Evolutionary conservation across 2,888 invertebrate genomes (phyloP).

Genomic region (Dolichopus griseipennis): DNA sequence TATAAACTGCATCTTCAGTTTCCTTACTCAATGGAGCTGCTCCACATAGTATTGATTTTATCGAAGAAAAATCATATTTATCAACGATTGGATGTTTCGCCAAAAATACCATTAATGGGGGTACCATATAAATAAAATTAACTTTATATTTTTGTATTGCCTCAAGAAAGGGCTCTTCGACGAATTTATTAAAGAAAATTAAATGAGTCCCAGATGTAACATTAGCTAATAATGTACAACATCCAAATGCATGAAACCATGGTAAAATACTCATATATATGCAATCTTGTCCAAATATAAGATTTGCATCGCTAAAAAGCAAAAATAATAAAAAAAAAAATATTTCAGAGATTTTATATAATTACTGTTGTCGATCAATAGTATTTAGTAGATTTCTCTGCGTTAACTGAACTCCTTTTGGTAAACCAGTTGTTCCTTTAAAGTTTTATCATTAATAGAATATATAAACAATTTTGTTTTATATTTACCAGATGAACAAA

Average conservation of each 20-base stretch:
- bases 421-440: slow-evolving; percentile 56
- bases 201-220: slow-evolving; percentile 51
- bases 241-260: slow-evolving; percentile 77
- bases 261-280: slow-evolving; percentile 57
- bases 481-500: slow-evolving; percentile 61
- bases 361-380: slow-evolving; percentile 28
- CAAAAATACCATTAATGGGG: slow-evolving; percentile 74
- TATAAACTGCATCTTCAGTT: slow-evolving; percentile 50
- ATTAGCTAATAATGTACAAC: slow-evolving; percentile 54
- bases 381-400: slow-evolving; percentile 53
- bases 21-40: slow-evolving; percentile 75
- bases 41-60: slow-evolving; percentile 64
- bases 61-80: slow-evolving; percentile 63
- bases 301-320: slow-evolving; percentile 1
- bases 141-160: slow-evolving; percentile 54
- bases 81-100: slow-evolving; percentile 71
- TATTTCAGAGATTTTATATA: neutral
- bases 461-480: neutral
- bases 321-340: neutral
- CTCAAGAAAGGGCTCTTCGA: slow-evolving; percentile 62
- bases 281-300: neutral
- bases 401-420: slow-evolving; percentile 68
- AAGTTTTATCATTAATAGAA: neutral
- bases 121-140: slow-evolving; percentile 62
- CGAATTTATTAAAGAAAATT: slow-evolving; percentile 56